A percentile compares a stretch with the other conserved stretches of the same genome.
Evolutionary conservation across 2,888 invertebrate species (phyloP).

Genomic region (Drosophila cracens): DNA sequence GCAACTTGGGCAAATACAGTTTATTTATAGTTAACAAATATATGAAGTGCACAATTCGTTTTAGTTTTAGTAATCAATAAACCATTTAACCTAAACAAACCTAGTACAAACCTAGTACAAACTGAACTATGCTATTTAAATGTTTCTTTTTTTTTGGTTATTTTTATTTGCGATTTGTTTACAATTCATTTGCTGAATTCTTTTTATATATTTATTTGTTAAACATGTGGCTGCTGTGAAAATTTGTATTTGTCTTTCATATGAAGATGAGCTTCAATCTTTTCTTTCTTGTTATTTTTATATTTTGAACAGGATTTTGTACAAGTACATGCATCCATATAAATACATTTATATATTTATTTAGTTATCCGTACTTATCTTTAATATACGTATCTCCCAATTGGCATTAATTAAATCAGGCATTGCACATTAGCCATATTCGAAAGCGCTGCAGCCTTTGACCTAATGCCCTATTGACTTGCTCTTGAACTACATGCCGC

Average conservation of each 20-base stretch:
- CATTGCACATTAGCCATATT: slow-evolving; percentile 10
- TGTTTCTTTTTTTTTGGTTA: background rate
- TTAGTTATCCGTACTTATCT: background rate
- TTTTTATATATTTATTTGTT: background rate
- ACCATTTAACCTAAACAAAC: background rate
- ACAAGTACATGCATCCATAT: background rate
- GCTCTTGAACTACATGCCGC: slow-evolving; percentile 9
- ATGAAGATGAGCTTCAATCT: background rate
- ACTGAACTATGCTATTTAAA: background rate
- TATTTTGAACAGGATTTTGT: too few species aligned
- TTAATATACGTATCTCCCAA: background rate
- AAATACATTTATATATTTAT: background rate
- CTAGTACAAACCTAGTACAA: background rate
- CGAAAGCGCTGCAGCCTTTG: slow-evolving; percentile 16
- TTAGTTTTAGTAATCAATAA: background rate
- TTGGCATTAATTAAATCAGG: slow-evolving; percentile 21
- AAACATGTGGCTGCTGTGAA: background rate
- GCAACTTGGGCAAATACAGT: background rate
- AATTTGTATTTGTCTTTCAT: background rate
- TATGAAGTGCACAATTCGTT: background rate
- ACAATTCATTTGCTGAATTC: background rate
- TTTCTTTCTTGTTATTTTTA: background rate
- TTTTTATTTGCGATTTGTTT: background rate
- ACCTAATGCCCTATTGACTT: slow-evolving; percentile 45
- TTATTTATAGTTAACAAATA: background rate